phyloP scores from a whole-genome alignment of 2,113 vertebrate genomes.

The Mus pahari region DNA sequence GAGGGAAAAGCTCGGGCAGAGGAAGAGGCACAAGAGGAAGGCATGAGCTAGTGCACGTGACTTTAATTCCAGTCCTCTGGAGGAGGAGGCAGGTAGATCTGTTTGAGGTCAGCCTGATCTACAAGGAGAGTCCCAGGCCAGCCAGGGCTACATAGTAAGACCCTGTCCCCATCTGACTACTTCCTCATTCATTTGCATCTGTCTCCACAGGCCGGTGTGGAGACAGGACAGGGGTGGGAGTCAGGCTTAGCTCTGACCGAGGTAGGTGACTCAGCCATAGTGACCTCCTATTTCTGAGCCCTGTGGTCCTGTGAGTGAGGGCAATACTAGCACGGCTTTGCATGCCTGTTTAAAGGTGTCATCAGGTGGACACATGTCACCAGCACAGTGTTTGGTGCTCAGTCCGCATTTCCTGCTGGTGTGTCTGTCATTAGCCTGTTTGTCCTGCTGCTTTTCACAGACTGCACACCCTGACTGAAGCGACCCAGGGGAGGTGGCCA shows the following conservation, averaged over 20 bases:
- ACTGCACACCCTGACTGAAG: neutral
- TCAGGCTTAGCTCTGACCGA: neutral
- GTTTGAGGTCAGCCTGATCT: neutral
- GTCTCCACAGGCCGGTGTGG: neutral
- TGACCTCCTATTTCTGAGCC: neutral
- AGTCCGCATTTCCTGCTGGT: neutral
- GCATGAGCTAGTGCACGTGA: accelerated
- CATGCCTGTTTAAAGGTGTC: neutral
- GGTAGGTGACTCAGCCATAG: neutral
- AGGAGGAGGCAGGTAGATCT: neutral
- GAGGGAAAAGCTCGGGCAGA: neutral
- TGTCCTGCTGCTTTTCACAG: no score
- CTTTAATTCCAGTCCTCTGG: neutral
- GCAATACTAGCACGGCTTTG: neutral
- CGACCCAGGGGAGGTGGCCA: accelerated
- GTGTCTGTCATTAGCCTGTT: neutral
- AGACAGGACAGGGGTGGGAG: neutral
- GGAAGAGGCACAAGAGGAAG: no score
- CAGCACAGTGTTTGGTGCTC: neutral
- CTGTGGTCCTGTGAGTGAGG: neutral
- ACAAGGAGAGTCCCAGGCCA: neutral
- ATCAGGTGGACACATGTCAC: accelerated
- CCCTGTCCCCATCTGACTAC: neutral
- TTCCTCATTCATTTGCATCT: neutral
- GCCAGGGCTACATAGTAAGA: neutral